Evolutionary conservation across 2,797 vertebrate species (phyloP), one percentile per base, ranked within the genome.

Genomic region (Geotrypetes seraphini): DNA sequence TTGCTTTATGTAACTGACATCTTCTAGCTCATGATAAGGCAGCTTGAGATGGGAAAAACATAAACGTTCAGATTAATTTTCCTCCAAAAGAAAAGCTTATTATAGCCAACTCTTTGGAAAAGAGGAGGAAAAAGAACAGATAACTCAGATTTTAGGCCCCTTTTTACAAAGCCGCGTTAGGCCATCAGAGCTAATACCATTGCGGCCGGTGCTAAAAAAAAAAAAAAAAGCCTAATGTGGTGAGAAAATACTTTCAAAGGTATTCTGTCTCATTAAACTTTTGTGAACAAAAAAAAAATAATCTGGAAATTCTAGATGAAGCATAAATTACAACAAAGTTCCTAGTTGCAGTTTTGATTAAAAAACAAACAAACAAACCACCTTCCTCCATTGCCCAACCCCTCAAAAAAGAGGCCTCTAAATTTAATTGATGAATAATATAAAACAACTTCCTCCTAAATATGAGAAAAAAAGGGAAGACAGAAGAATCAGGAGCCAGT

Each of bases 261-360:
- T 53, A 63, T 68, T 75, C 69, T 78, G 66, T 63, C 47, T 69
- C 64, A 63, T 72, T 73, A 66, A 60, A n/a, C 57, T 73, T 50
- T 33, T 31, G 18, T 54, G 65, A 63, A 60, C 50, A 58, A 10
- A 47, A 65, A 63, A 60, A 50, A 58, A 10, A 47, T 19, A 30
- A 13, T 39, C 39, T 7, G 16, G 31, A 60, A 61, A 59, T 39
- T 47, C 46, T 52, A 56, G 60, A 66, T 66, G 58, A 59, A 65
- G 54, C 52, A 66, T 69, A 63, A 66, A 67, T 73, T 66, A 61
- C 50, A 38, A 35, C 32, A 43, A 63, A 51, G 38, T 60, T 71
- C 69, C 56, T 58, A 61, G 50, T 54, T 73, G 55, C 53, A 0
- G 5, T 51, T 71, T 67, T 66, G 62, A 63, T 67, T 55, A 69